A percentile compares a stretch with the other conserved stretches of the same genome.
These are phyloP conservation scores for Notamacropus eugenii DNA, from an alignment of 2,797 vertebrate species.

Conservation along the genomic window DNA sequence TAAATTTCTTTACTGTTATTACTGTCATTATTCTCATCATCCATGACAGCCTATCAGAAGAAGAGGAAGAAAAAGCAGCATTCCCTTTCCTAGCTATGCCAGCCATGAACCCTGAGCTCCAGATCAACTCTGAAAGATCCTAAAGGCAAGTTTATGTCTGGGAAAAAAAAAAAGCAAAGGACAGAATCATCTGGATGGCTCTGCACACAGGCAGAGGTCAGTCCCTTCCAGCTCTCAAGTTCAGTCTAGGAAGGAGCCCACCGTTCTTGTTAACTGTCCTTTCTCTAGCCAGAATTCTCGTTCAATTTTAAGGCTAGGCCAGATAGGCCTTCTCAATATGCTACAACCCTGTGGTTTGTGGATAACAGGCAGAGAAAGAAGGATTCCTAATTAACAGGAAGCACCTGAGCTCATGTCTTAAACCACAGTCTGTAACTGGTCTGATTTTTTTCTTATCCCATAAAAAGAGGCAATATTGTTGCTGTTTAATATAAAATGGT, in stretches of 20 bases:
- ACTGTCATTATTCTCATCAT: not conserved
- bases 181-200: not conserved
- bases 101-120: not conserved
- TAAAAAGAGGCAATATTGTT: not conserved
- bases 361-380: not conserved
- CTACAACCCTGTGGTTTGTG: not conserved
- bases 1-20: not conserved
- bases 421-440: accelerated
- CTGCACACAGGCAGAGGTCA: no score
- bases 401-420: not conserved
- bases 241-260: not conserved
- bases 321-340: not conserved
- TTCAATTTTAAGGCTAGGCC: not conserved
- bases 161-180: not conserved
- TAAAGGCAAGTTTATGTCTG: not conserved
- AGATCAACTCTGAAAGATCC: not conserved
- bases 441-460: accelerated
- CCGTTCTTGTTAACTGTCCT: accelerated
- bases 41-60: not conserved
- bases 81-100: not conserved
- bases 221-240: not conserved
- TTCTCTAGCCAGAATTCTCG: not conserved
- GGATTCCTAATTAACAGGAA: not conserved
- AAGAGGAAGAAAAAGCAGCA: not conserved
- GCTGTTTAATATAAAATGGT: not conserved